A percentile compares a stretch with the other conserved stretches of the same genome.
Conservation (phyloP, 2,113 vertebrate genomes). For the Orientallactaga bullata region DNA sequence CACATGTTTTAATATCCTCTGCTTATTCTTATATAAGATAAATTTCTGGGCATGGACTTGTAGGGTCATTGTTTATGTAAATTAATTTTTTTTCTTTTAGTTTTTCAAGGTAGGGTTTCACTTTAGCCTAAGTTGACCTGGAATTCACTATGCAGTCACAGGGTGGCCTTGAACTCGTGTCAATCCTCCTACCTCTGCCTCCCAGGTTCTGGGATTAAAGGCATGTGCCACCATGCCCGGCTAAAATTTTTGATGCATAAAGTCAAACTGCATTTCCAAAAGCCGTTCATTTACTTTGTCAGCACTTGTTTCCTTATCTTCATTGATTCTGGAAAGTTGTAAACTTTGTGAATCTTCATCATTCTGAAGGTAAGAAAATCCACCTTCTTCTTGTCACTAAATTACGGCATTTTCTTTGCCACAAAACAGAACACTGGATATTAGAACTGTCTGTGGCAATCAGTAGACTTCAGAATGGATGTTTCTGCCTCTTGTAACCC, state of each 20-base stretch:
- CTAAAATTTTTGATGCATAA: not conserved
- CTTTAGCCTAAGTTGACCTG: no score
- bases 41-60: not conserved
- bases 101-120: no score
- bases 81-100: not conserved
- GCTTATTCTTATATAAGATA: not conserved
- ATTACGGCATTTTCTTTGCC: not conserved
- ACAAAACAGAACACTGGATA: not conserved
- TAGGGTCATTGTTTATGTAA: not conserved
- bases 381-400: not conserved
- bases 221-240: no score
- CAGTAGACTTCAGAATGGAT: not conserved
- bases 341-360: not conserved
- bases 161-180: no score
- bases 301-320: not conserved
- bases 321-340: not conserved
- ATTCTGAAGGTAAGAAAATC: not conserved
- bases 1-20: not conserved
- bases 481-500: not conserved
- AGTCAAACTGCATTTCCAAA: not conserved
- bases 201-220: no score
- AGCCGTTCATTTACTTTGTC: not conserved
- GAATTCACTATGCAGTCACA: no score
- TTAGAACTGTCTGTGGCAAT: not conserved
- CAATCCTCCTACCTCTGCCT: no score